Base-by-base conservation (phyloP, 2,113 vertebrate species). In the Lampris megalopsis region DNA sequence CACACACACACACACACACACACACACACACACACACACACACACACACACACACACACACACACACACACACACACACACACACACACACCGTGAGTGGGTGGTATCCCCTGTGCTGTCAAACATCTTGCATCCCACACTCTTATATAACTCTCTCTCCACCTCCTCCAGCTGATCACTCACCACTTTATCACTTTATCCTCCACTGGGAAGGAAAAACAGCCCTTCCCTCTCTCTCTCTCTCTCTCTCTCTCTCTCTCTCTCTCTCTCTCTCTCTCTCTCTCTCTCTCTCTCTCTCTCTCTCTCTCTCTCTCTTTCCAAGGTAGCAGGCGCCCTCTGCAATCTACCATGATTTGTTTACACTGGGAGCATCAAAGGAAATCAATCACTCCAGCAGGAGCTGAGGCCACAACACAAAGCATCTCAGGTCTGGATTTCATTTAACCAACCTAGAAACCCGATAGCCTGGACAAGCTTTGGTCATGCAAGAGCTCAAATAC, bases 121-220 rank as follows among this genome's bases (percentile, higher is more conserved):
- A 91, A 92, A 91, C 91, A 93, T 93, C 90, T 92, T 92, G 82
- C 93, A 89, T 88, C 92, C 93, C 92, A 94, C 92, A 90, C 91
- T 83, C 90, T 94, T 94, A 94, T 88, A 85, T 94, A 94, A 94
- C 91, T 89, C 85, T 71, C 85, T 89, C 83, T 89, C 81, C 72
- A 80, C 81, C 90, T 90, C 87, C 88, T 88, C 85, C 89, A 86
- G 88, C 88, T 87, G 88, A 93, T 91, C 89, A 78, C 83, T 89
- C 91, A 91, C 85, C 85, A 82, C 81, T 88, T 77, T 77, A 77
- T 86, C 77, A 59, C 62, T 77, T 84, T 72, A 78, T 81, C 86
- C 79, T 82, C 78, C 40, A 41, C 86, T 80, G 86, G 75, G 73
- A 84, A 87, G 71, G 71, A 86, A 86, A 79, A 77, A 81, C 74